Conservation (phyloP, 2,888 invertebrate genomes). For the Ophioninae sp. region DNA sequence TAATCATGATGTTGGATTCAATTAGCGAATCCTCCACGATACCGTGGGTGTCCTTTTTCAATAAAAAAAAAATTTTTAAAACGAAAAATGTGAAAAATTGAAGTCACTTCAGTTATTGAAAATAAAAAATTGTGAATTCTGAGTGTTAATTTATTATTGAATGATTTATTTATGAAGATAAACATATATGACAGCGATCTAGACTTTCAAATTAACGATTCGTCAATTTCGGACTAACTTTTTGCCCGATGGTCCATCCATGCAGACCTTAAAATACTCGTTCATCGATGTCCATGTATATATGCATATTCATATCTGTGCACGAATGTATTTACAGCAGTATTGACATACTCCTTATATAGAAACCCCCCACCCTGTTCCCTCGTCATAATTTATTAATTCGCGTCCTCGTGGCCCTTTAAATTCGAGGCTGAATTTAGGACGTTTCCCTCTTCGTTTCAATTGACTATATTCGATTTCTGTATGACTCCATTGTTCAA, state of each 20-base stretch:
- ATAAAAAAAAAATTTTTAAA: too few species aligned
- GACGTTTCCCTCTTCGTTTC: neutral
- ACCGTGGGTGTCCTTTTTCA: too few species aligned
- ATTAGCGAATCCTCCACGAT: too few species aligned
- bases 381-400: neutral
- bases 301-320: constrained; percentile 1
- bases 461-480: neutral
- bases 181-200: too few species aligned
- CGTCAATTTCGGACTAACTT: too few species aligned
- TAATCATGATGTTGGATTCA: too few species aligned
- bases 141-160: too few species aligned
- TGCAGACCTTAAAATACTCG: neutral
- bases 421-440: neutral
- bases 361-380: neutral
- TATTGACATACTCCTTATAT: constrained; percentile 20
- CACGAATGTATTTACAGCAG: neutral
- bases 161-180: too few species aligned
- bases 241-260: neutral
- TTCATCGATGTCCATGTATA: neutral
- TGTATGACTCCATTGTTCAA: neutral
- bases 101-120: too few species aligned
- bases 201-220: too few species aligned
- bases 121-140: too few species aligned
- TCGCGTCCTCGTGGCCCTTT: neutral
- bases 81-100: too few species aligned